Percentiles rank a stretch among this genome's conserved stretches.
Conservation (phyloP, 2,113 vertebrate species). For the Galbula dea region DNA sequence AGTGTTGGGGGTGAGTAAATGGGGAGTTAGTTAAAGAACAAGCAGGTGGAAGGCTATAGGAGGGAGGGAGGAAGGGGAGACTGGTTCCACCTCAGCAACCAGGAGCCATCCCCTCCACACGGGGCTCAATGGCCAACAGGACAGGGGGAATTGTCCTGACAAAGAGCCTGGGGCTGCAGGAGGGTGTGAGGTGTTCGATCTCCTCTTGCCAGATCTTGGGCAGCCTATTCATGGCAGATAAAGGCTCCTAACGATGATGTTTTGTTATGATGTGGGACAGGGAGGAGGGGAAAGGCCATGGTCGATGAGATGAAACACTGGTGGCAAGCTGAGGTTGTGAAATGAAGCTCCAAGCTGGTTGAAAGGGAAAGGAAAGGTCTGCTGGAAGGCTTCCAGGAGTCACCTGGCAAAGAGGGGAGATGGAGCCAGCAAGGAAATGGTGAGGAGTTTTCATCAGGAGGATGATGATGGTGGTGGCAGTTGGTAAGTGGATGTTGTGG, state of each 20-base stretch:
- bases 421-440: neutral
- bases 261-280: accelerated
- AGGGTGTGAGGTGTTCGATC: slow-evolving; percentile 29
- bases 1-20: slow-evolving; percentile 20
- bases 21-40: slow-evolving; percentile 6
- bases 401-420: neutral
- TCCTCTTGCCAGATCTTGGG: neutral
- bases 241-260: neutral
- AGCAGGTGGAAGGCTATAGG: slow-evolving; percentile 64
- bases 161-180: slow-evolving; percentile 11
- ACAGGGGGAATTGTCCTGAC: slow-evolving; percentile 18
- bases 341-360: neutral
- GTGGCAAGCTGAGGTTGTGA: neutral
- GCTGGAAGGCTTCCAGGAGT: too few relatives aligned
- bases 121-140: slow-evolving; percentile 19
- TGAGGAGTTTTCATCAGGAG: neutral
- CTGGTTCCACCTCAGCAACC: slow-evolving; percentile 55
- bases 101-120: slow-evolving; percentile 19
- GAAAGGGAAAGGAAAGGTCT: neutral
- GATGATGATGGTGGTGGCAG: too few relatives aligned
- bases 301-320: neutral
- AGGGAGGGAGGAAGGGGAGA: slow-evolving; percentile 13
- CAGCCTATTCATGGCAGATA: neutral
- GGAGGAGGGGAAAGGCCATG: neutral
- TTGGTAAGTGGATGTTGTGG: neutral